phyloP scores from a whole-genome alignment of 2,797 vertebrate genomes.

The Rhabdomys pumilio region DNA sequence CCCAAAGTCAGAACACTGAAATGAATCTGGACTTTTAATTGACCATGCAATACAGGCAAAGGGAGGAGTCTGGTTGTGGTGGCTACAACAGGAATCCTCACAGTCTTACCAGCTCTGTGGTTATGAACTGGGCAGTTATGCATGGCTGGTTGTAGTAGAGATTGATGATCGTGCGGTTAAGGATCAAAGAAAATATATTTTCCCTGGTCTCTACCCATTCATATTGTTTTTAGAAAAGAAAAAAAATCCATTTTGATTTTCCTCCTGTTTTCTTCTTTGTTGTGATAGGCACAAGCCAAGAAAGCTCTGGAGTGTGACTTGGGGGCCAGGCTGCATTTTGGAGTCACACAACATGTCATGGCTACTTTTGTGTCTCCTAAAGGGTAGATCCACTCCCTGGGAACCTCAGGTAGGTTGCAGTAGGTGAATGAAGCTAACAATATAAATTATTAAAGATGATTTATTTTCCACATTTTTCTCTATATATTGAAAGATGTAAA shows the following conservation, averaged over 20 bases:
- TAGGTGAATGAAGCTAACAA: not conserved
- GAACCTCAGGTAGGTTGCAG: too few relatives aligned
- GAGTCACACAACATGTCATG: not conserved
- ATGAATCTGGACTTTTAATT: constrained; percentile 22
- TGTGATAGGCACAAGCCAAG: constrained; percentile 57
- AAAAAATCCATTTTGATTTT: constrained; percentile 9
- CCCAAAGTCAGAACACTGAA: not conserved
- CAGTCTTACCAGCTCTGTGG: not conserved
- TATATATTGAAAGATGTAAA: not conserved
- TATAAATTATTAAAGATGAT: not conserved
- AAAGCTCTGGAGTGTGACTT: constrained; percentile 62
- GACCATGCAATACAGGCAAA: not conserved
- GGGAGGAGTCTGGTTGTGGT: not conserved
- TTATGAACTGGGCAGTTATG: constrained; percentile 55
- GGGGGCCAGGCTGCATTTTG: not conserved
- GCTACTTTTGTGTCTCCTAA: not conserved
- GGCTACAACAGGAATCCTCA: constrained; percentile 3
- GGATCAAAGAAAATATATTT: constrained; percentile 82
- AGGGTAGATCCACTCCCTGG: not conserved
- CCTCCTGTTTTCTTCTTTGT: constrained; percentile 28
- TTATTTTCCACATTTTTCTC: not conserved
- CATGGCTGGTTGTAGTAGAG: constrained; percentile 45
- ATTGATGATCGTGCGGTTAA: constrained; percentile 74
- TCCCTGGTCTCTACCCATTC: constrained; percentile 50
- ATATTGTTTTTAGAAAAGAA: constrained; percentile 38